Base-by-base conservation (phyloP, 1,140 invertebrate species). In the Cherax quadricarinatus region DNA sequence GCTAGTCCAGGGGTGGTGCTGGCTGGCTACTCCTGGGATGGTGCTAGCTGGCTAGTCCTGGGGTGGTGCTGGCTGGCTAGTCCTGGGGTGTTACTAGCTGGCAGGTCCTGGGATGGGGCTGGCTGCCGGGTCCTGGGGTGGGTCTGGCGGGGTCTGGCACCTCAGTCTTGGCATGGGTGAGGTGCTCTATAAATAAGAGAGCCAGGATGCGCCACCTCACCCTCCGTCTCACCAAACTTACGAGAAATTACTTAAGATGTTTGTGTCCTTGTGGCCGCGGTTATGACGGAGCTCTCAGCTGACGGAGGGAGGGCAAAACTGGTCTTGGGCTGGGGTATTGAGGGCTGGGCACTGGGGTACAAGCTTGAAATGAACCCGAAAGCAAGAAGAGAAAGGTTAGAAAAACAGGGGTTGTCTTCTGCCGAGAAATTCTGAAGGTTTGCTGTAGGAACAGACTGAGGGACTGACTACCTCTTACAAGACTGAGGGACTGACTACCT, bases 231-330 rank as follows among this genome's bases (percentile, higher is more conserved):
- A 41, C 86, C 49, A 53, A 73, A 60, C 75, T 57, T 88, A 88
- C 86, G 78, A 88, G 21, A 78, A 88, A 88, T 88, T 81, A 88
- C 86, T 88, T 57, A 80, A 12, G 6, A 7, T 88, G 86, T 88
- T 88, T 88, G 86, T 88, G 80, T 88, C 86, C 80, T 88, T 88
- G 86, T 53, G 86, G 86, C 53, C 75, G 78, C 53, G 41, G 86
- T 80, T 86, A 86, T 86, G 85, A 86, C 66, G 78, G 49, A 21
- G 49, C 84, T 86, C 87, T 89, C 87, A 81, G 87, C 87, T 86
- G 75, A 62, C 30, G 24, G 60, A 41, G 53, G 60, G 41, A 79
- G 57, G 57, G n/a, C 12, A 51, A 48, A 30, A 49, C 57, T 78
- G 60, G 30, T 41, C 30, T 41, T 41, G 30, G 30, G 2, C 30